phyloP scores from a whole-genome alignment of 1,140 invertebrate species.

The Sycophila sp. region DNA sequence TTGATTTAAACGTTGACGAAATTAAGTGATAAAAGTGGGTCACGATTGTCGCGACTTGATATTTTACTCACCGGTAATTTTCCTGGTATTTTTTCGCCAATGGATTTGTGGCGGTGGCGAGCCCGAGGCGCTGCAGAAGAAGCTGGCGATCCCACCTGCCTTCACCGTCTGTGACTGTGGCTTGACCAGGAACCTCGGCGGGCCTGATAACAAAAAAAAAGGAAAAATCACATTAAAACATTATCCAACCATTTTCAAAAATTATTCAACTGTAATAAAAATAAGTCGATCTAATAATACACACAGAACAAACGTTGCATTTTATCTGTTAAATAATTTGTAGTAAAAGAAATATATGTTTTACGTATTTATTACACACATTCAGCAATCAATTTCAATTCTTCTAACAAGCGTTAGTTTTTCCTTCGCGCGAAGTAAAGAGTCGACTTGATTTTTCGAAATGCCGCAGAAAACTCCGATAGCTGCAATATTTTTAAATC shows the following conservation, averaged over 20 bases:
- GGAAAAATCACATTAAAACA: slow-evolving; percentile 5
- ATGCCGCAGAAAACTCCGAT: not conserved
- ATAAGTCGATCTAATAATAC: too few relatives aligned
- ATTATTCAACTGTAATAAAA: too few relatives aligned
- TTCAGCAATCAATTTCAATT: too few relatives aligned
- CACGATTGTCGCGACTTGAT: slow-evolving; percentile 61
- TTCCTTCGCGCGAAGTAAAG: too few relatives aligned
- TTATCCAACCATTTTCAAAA: too few relatives aligned
- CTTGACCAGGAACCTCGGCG: slow-evolving; percentile 87
- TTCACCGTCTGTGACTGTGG: slow-evolving; percentile 89
- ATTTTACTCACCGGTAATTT: slow-evolving; percentile 83
- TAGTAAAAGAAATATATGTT: too few relatives aligned
- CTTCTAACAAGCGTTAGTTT: too few relatives aligned
- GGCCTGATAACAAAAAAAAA: slow-evolving; percentile 73
- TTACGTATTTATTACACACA: too few relatives aligned
- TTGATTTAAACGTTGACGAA: too few relatives aligned
- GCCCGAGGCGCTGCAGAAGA: slow-evolving; percentile 93
- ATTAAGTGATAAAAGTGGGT: not conserved
- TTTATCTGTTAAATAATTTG: too few relatives aligned
- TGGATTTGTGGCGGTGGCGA: slow-evolving; percentile 88
- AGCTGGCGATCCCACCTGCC: slow-evolving; percentile 90
- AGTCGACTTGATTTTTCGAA: too few relatives aligned
- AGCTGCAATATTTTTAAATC: not conserved
- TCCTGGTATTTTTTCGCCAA: slow-evolving; percentile 91
- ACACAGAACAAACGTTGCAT: too few relatives aligned